Evolutionary conservation across 2,113 vertebrate species (phyloP), one percentile per base, ranked within the genome.

Genomic region (Setophaga kirtlandii): DNA sequence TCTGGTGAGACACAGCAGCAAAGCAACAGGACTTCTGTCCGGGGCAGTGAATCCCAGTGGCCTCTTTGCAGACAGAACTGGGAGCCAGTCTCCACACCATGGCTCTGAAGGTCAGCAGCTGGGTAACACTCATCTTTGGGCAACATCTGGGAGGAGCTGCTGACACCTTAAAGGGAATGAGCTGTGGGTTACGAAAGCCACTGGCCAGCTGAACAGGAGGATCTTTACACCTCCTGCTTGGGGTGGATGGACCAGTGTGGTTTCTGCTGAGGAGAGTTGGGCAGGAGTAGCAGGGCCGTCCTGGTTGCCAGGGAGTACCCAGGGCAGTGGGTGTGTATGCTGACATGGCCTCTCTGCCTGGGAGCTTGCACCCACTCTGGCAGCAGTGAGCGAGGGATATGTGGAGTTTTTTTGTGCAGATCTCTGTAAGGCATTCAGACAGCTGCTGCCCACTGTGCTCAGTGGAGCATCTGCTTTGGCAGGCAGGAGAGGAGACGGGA

Each of bases 371-470:
- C 63, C n/a, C 2, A 0, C n/a, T 44, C 30, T 4, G 10, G 63
- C 79, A 69, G 79, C 85, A 77, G 67, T 0, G 18, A 76, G 83
- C 0, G 0, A 47, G n/a, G 74, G 78, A 65, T 65, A 69, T 6
- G 2, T 24, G 50, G 88, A 89, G 80, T 1, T 64, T 65, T 46
- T 85, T 83, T 59, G 28, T 83, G 83, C 33, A 31, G 75, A 42
- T 69, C 37, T 85, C 77, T 76, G 62, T 88, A 69, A 96, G 76
- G 85, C 79, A 74, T 83, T 68, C 88, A 63, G 76, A 81, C 62
- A 80, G 93, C 90, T 74, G 89, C 92, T 93, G 59, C 80, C 71
- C 42, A n/a, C 86, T 70, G 71, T 86, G 89, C 86, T 95, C 71
- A 42, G 60, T 25, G 33, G n/a, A 92, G 94, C 92, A 70, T 92